These are phyloP conservation scores for Salmo trutta DNA, from an alignment of 2,797 vertebrate genomes.

Conservation along the genomic window DNA sequence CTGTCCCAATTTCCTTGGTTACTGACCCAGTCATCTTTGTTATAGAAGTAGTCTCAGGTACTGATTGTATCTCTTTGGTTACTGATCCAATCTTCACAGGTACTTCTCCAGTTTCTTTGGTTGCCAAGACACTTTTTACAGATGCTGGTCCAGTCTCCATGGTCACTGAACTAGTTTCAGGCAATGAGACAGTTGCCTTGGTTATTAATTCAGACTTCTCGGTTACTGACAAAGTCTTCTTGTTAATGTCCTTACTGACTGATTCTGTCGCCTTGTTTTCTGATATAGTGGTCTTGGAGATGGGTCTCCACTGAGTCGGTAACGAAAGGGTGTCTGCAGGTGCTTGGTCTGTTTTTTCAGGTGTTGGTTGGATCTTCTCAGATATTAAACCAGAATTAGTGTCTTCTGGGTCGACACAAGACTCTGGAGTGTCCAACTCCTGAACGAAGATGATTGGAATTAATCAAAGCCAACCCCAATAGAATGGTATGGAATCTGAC, in stretches of 20 bases:
- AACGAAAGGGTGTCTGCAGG: not conserved
- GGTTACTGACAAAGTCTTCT: not conserved
- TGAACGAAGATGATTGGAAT: not conserved
- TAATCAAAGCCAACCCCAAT: not conserved
- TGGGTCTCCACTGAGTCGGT: not conserved
- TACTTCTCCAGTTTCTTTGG: slow-evolving; percentile 11
- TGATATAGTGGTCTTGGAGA: not conserved
- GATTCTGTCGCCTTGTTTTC: not conserved
- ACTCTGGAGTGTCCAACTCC: not conserved
- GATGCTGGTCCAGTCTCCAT: not conserved
- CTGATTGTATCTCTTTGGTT: not conserved
- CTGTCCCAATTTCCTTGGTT: not conserved
- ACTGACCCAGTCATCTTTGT: slow-evolving; percentile 10
- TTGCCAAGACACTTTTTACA: slow-evolving; percentile 11
- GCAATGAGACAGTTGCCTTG: slow-evolving; percentile 13
- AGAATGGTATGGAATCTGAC: not conserved
- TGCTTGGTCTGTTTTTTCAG: not conserved
- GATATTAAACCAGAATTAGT: not conserved
- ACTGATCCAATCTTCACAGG: not conserved
- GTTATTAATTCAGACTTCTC: not conserved
- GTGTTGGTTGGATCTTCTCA: not conserved
- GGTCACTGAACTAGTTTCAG: not conserved
- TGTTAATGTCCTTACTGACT: not conserved
- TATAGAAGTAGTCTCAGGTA: slow-evolving; percentile 13
- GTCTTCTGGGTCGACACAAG: not conserved